These are phyloP conservation scores for Diarsia mendica DNA, from an alignment of 2,888 invertebrate species.

Conservation along the genomic window DNA sequence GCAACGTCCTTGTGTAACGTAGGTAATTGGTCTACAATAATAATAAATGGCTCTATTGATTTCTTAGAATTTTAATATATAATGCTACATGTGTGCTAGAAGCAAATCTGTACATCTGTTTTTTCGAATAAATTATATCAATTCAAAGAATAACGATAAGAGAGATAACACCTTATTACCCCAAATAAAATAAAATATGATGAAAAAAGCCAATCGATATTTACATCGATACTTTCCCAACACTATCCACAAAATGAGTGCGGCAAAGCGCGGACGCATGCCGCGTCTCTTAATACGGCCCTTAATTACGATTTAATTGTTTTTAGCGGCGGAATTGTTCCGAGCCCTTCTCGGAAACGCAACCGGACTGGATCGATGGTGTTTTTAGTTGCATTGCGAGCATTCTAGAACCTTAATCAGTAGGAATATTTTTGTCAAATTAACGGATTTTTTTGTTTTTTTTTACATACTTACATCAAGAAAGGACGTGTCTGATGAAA, in stretches of 20 bases:
- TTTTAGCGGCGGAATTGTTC: constrained; percentile 85
- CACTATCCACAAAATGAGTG: constrained; percentile 81
- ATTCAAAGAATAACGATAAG: not conserved
- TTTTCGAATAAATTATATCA: not conserved
- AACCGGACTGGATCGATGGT: constrained; percentile 61
- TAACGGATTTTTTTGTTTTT: constrained; percentile 22
- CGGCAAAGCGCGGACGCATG: constrained; percentile 80
- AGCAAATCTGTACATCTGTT: not conserved
- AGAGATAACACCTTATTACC: not conserved
- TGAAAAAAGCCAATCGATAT: constrained; percentile 44
- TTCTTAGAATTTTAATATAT: not conserved
- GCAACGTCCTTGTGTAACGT: constrained; percentile 25
- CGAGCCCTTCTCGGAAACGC: constrained; percentile 80
- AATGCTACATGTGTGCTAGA: no score
- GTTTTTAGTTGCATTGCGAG: constrained; percentile 68
- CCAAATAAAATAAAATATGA: not conserved
- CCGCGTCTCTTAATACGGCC: constrained; percentile 85
- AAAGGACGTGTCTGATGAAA: no score
- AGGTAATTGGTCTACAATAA: constrained; percentile 1
- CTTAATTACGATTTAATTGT: constrained; percentile 89
- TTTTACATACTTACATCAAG: not conserved
- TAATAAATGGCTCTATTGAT: constrained; percentile 14
- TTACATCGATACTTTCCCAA: constrained; percentile 64
- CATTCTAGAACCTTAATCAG: constrained; percentile 71
- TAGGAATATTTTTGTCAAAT: constrained; percentile 37